A percentile compares a stretch with the other conserved stretches of the same genome.
Conservation (phyloP, 2,797 vertebrate species). For the Amblyraja radiata region DNA sequence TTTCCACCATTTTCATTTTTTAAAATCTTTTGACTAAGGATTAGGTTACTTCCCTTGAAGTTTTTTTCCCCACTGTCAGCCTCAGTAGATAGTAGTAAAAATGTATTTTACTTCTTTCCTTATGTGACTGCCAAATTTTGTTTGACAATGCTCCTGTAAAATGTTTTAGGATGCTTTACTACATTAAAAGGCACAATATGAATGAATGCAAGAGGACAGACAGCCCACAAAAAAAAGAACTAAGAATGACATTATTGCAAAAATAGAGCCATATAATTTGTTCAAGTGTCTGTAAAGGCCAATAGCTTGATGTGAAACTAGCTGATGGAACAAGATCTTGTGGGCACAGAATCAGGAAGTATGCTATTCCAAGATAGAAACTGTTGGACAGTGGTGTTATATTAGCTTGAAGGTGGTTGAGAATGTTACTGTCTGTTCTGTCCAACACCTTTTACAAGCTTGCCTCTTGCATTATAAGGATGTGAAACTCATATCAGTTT, state of each 20-base stretch:
- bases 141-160: not conserved
- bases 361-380: not conserved
- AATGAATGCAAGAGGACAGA: not conserved
- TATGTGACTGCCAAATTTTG: not conserved
- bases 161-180: not conserved
- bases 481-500: too few relatives aligned
- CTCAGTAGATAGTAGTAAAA: not conserved
- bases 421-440: not conserved
- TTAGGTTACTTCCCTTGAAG: not conserved
- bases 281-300: not conserved
- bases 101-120: too few relatives aligned
- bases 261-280: not conserved
- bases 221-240: not conserved
- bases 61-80: not conserved
- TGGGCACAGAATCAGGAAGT: not conserved
- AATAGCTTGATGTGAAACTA: not conserved
- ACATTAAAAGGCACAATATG: not conserved
- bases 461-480: not conserved
- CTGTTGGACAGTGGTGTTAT: not conserved
- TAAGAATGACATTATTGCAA: not conserved
- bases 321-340: not conserved
- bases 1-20: too few relatives aligned
- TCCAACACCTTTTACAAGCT: not conserved
- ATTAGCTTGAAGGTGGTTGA: not conserved
- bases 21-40: not conserved